A percentile compares a stretch with the other conserved stretches of the same genome.
Evolutionary conservation across 1,140 invertebrate species (phyloP).

Genomic region (Ceratina australensis): DNA sequence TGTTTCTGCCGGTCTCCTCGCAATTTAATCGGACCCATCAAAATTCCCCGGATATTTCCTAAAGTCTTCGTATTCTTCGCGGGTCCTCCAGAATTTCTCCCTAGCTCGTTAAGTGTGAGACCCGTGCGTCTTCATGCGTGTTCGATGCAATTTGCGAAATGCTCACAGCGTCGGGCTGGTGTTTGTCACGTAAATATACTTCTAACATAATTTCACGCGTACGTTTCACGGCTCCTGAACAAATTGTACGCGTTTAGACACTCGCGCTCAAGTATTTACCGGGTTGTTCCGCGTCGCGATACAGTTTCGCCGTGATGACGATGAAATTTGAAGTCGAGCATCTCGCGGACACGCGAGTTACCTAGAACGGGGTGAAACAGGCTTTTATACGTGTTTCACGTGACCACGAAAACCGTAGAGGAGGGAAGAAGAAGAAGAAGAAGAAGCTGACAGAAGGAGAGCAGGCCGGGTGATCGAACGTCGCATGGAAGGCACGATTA

Average conservation of each 20-base stretch:
- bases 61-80: neutral
- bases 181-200: too few relatives aligned
- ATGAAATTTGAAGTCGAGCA: too few relatives aligned
- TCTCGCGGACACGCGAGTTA: too few relatives aligned
- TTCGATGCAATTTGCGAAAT: constrained; percentile 1
- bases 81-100: neutral
- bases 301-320: too few relatives aligned
- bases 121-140: neutral
- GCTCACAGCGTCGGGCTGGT: neutral
- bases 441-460: constrained; percentile 6
- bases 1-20: neutral
- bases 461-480: constrained; percentile 6
- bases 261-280: too few relatives aligned
- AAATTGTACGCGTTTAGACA: too few relatives aligned
- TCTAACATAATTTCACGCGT: too few relatives aligned
- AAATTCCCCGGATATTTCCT: neutral
- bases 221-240: too few relatives aligned
- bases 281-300: too few relatives aligned
- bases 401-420: neutral
- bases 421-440: neutral
- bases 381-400: neutral
- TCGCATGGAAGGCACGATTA: constrained; percentile 23
- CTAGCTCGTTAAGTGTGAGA: neutral
- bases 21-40: constrained; percentile 7
- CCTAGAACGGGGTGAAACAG: too few relatives aligned